Percentiles rank a stretch among this genome's conserved stretches.
phyloP scores from a whole-genome alignment of 2,888 invertebrate genomes.

The Smittia sp. region DNA sequence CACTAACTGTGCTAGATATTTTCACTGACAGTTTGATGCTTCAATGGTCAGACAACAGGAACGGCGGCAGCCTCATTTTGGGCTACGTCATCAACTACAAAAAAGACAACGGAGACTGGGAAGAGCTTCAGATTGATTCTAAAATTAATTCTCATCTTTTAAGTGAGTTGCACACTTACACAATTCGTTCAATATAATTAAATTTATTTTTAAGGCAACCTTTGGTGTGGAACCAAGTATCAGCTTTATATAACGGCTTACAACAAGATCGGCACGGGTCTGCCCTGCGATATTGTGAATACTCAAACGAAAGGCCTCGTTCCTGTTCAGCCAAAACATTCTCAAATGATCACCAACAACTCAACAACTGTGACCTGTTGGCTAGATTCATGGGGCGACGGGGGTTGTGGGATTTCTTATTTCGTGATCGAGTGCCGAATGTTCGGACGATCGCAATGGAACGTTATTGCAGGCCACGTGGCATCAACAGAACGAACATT shows the following conservation, averaged over 20 bases:
- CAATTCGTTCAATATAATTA: too few relatives aligned
- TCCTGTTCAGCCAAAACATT: constrained; percentile 74
- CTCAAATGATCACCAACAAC: constrained; percentile 78
- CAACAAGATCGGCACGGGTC: constrained; percentile 83
- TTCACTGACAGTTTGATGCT: constrained; percentile 80
- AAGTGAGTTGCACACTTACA: constrained; percentile 50
- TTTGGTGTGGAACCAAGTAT: constrained; percentile 86
- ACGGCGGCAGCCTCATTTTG: constrained; percentile 76
- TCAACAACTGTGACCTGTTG: constrained; percentile 83
- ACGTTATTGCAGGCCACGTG: constrained; percentile 76
- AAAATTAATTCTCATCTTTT: constrained; percentile 75
- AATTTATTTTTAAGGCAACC: constrained; percentile 52
- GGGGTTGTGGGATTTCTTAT: constrained; percentile 82
- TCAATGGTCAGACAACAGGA: constrained; percentile 77
- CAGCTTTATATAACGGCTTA: constrained; percentile 87
- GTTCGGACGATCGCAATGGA: constrained; percentile 63
- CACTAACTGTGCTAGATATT: constrained; percentile 74
- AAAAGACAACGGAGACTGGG: constrained; percentile 87
- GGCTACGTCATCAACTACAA: constrained; percentile 90
- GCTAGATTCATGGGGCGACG: constrained; percentile 85
- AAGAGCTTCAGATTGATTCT: constrained; percentile 81
- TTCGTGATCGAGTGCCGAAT: constrained; percentile 78
- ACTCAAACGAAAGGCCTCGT: constrained; percentile 79
- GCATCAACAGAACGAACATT: constrained; percentile 77
- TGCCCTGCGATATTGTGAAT: constrained; percentile 84